These are phyloP conservation scores for Leuctra nigra DNA, from an alignment of 2,888 invertebrate species.

Conservation along the genomic window DNA sequence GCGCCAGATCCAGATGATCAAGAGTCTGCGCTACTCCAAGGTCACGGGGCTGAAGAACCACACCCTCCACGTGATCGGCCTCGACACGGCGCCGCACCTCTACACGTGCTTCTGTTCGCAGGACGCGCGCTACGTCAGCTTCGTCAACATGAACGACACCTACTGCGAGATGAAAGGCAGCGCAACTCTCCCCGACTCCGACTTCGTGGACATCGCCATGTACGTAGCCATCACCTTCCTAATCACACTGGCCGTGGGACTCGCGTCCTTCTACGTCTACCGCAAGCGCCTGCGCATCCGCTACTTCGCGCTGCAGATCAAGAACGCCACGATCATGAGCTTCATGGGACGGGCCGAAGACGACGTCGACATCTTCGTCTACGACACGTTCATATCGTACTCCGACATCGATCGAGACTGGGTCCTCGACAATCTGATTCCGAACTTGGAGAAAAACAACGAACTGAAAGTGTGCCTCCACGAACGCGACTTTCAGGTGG, in stretches of 20 bases:
- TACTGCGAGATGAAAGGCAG: neutral
- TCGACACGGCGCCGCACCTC: neutral
- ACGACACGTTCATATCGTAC: slow-evolving; percentile 65
- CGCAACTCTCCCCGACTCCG: too few relatives aligned
- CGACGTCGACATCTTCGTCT: slow-evolving; percentile 37
- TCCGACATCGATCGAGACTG: slow-evolving; percentile 57
- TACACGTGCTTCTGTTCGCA: neutral
- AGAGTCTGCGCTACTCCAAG: neutral
- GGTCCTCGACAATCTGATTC: slow-evolving; percentile 55
- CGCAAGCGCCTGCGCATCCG: slow-evolving; percentile 49
- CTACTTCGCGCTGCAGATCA: slow-evolving; percentile 51
- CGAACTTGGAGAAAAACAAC: slow-evolving; percentile 48
- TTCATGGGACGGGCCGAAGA: slow-evolving; percentile 44
- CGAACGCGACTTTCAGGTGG: slow-evolving; percentile 65
- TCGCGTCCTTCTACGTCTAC: slow-evolving; percentile 36
- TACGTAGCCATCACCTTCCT: slow-evolving; percentile 13
- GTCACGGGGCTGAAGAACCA: neutral
- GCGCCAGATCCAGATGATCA: neutral
- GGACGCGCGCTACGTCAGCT: neutral
- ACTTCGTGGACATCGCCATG: neutral
- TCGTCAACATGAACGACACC: neutral
- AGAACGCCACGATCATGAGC: slow-evolving; percentile 50
- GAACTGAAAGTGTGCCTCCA: slow-evolving; percentile 59
- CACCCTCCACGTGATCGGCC: neutral
- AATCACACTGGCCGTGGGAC: neutral